Base-by-base conservation (phyloP, 2,888 invertebrate genomes). In the Ormyrus labotus region DNA sequence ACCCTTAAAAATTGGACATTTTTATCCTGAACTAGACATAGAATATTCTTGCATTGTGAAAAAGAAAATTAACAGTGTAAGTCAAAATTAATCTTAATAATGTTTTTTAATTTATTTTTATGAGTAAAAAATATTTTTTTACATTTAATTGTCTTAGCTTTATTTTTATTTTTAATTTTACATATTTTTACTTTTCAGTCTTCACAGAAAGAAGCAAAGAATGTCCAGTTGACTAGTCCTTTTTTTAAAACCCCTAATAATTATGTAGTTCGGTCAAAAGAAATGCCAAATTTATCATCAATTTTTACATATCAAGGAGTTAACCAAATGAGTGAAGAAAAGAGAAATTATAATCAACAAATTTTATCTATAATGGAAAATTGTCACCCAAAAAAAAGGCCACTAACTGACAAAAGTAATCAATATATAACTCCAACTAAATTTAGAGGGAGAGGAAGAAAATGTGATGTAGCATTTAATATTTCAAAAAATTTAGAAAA, bases 1-100 rank as follows among this genome's bases (percentile, higher is more conserved):
- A 61, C 45, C 57, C 47, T 58, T 87, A 68, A 69, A 83, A 71
- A 73, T 85, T 63, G 34, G 51, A 53, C 48, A 81, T n/a, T 6
- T 64, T 34, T 78, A 50, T 67, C 55, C 81, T 7, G 47, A 70
- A 76, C 34, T 73, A 61, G 50, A 53, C 34, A n/a, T 78, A 47
- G 69, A 81, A 68, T 79, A 73, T 61, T 78, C 80, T 5, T 67
- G 48, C 10, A 10, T 48, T 47, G 13, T 73, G 6, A 60, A 58
- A 55, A 76, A 67, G 47, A 73, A 72, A n/a, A 55, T 3, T n/a
- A 10, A 55, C 57, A 47, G 11, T 65, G 81, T 77, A 77, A 68
- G 73, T 53, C 57, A 8, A 19, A 13, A 9, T 51, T 51, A 19
- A 58, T 11, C 19, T n/a, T 13, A 13, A 70, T 34, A 13, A 70